A percentile compares a stretch with the other conserved stretches of the same genome.
Conservation (phyloP, 2,888 invertebrate species). For the Uloborus plumipes region DNA sequence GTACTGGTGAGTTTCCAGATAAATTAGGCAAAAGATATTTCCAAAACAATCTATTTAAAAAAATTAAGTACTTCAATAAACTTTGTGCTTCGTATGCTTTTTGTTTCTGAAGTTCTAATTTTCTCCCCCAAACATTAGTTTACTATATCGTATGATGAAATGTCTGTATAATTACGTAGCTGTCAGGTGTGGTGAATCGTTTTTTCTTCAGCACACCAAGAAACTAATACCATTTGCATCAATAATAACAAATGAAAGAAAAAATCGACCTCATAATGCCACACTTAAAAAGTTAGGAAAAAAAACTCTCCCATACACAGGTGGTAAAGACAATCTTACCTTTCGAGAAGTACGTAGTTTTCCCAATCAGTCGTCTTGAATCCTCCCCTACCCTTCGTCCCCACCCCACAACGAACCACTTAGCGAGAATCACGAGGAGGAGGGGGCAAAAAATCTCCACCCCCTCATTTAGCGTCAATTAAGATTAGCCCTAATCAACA, state of each 20-base stretch:
- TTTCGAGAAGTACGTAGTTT: conserved; percentile 13
- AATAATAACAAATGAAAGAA: conserved; percentile 5
- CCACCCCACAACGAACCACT: conserved; percentile 27
- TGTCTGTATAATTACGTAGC: no score
- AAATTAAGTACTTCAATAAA: no score
- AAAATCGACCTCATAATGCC: not conserved
- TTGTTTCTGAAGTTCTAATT: no score
- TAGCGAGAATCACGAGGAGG: conserved; percentile 26
- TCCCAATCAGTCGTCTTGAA: conserved; percentile 4
- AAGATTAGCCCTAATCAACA: conserved; percentile 64
- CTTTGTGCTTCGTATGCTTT: no score
- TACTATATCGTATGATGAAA: no score
- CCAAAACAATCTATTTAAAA: no score
- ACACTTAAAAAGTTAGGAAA: not conserved
- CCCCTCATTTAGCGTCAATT: conserved; percentile 63
- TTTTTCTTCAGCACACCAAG: not conserved
- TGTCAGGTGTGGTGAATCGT: conserved; percentile 10
- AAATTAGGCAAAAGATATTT: no score
- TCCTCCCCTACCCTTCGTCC: not conserved
- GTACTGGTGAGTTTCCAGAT: no score
- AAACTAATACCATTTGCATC: not conserved
- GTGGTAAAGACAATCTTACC: conserved; percentile 46
- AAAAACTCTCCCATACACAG: conserved; percentile 31
- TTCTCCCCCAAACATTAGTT: no score
- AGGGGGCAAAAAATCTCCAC: conserved; percentile 31